Percentiles rank a stretch among this genome's conserved stretches.
phyloP scores from a whole-genome alignment of 2,888 invertebrate species.

The Schrankia costaestrigalis region DNA sequence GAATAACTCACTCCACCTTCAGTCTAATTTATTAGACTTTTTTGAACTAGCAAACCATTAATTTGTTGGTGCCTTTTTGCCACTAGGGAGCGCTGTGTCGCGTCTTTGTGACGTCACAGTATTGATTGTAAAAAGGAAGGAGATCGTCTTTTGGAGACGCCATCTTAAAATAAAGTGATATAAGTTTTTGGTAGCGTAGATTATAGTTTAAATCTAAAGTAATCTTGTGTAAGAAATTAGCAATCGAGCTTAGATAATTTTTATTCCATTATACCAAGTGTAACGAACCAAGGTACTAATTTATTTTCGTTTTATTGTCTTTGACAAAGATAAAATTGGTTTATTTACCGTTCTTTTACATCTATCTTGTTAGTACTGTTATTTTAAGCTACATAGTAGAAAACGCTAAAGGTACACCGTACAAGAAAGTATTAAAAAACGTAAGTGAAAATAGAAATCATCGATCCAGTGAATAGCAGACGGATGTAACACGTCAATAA shows the following conservation, averaged over 20 bases:
- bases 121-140: constrained; percentile 72
- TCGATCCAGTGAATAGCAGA: constrained; percentile 68
- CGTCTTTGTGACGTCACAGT: constrained; percentile 79
- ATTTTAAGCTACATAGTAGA: constrained; percentile 42
- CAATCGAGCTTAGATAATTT: constrained; percentile 66
- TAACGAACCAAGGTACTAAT: constrained; percentile 89
- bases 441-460: constrained; percentile 49
- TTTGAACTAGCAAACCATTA: background rate
- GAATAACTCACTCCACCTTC: no score
- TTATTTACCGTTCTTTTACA: constrained; percentile 71
- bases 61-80: constrained; percentile 11
- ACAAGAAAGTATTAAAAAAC: constrained; percentile 29
- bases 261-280: constrained; percentile 81
- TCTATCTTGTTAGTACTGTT: constrained; percentile 65
- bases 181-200: constrained; percentile 83
- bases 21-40: no score
- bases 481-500: constrained; percentile 81
- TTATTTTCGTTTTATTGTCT: constrained; percentile 72
- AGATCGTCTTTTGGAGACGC: constrained; percentile 79
- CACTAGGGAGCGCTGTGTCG: constrained; percentile 58
- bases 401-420: constrained; percentile 26
- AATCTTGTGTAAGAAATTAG: constrained; percentile 68
- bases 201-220: constrained; percentile 75
- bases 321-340: constrained; percentile 54
- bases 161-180: constrained; percentile 81